Base-by-base conservation (phyloP, 1,140 invertebrate genomes). In the Zaprionus inermis region DNA sequence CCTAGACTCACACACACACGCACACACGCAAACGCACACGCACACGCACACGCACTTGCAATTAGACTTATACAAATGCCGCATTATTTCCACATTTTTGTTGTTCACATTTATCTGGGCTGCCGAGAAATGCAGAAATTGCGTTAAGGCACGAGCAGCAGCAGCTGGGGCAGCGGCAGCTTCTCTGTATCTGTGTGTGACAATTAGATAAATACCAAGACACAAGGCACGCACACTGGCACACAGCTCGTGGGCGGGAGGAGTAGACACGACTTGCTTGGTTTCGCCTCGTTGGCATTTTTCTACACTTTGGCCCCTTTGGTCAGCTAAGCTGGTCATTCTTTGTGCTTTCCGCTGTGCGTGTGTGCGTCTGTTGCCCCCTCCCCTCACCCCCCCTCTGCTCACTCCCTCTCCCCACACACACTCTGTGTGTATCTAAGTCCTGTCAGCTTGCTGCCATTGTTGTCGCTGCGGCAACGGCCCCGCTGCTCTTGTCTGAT, bases 201-300 rank as follows among this genome's bases (percentile, higher is more conserved):
- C 79, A 86, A 86, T 86, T 86, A 86, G 83, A 86, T 86, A 86
- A 86, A 86, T 86, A 88, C 83, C 83, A 86, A 72, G 83, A 61
- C 79, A 86, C 73, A 88, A 78, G 70, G 74, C 78, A 78, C 38
- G 24, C 28, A 56, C 24, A 32, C 54, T 30, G 6, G 7, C 11
- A 32, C 14, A 30, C 14, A 55, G 49, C 14, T 22, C 12, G 12
- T n/a, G 22, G 24, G 24, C n/a, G 51, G 0, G 51, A 10, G 44
- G 44, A 49, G 44, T 6, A 3, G 51, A n/a, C 22, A 4, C 5
- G 14, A 12, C 20, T 28, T 20, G 2, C 22, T 22, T 66, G 55
- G 71, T 84, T 79, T 55, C 83, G 83, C 74, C 64, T 67, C 74
- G 84, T 80, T 88, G 77, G 84, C 83, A 88, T 88, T 88, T 89